Evolutionary conservation across 2,888 invertebrate species (phyloP), one percentile per base, ranked within the genome.

Genomic region (Gisinianus flammeolus): DNA sequence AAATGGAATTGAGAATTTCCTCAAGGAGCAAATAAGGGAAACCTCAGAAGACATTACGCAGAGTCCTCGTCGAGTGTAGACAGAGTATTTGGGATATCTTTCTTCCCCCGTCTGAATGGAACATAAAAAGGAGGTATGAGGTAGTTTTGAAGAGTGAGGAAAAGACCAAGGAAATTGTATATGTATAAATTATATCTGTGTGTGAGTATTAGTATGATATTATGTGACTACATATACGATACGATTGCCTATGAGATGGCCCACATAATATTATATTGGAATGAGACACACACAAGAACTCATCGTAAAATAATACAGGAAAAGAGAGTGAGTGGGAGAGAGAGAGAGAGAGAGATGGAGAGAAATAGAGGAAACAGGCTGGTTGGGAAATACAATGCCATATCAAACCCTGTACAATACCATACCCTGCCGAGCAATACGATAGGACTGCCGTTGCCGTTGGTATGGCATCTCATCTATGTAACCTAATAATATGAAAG

Each of bases 11-110:
- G 72, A 58, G 72, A 54, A 72, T 56, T 72, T 72, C 56, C 58
- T 22, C 26, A 30, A 72, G 72, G 58, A 30, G 58, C 44, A 69
- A 69, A 58, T 33, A 58, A 35, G 33, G 67, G 35, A 67, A 58
- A 58, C 72, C 58, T 72, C 56, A 72, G 58, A 72, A 58, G 33
- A 72, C 72, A 72, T 72, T 72, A 72, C 72, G 72, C 72, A 72
- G 58, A 58, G 58, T 54, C 58, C 30, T 30, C 56, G 72, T 31
- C 31, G n/a, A 44, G 35, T 28, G 2, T 64, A 22, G 19, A 28
- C 8, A 0, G 30, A 4, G 30, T 26, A 28, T 28, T 30, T 2
- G 8, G 19, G 19, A 24, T 66, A 44, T 12, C 44, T 16, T 44
- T 44, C 44, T 19, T 44, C 19, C n/a, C n/a, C n/a, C n/a, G n/a